Evolutionary conservation across 2,113 vertebrate species (phyloP).

Genomic region (Emydura subglobosa): DNA sequence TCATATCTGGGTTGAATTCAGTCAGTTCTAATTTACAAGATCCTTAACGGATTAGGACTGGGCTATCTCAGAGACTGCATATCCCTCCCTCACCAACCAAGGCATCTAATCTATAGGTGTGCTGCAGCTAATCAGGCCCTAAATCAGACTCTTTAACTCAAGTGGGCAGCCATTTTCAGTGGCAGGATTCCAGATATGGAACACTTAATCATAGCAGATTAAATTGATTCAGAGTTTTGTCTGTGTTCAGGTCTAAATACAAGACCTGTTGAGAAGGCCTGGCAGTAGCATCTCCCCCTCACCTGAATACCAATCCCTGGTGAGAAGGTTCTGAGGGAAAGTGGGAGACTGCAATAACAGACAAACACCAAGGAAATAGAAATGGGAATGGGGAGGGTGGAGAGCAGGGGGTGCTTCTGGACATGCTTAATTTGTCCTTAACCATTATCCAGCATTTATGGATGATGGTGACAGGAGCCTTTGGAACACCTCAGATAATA

Average conservation of each 20-base stretch:
- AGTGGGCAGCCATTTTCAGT: neutral
- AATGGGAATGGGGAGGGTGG: neutral
- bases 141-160: neutral
- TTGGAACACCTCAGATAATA: neutral
- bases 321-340: slow-evolving; percentile 20
- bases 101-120: neutral
- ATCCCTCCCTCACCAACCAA: neutral
- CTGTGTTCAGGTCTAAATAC: neutral
- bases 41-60: neutral
- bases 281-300: neutral
- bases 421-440: neutral
- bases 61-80: neutral
- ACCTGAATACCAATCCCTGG: neutral
- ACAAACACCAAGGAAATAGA: neutral
- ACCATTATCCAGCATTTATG: neutral
- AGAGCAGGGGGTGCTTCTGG: neutral
- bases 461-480: neutral
- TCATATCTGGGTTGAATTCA: neutral
- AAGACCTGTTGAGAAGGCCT: neutral
- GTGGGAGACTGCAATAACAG: neutral
- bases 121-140: neutral
- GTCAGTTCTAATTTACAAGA: neutral
- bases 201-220: neutral
- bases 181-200: neutral
- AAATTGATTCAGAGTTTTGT: neutral